Evolutionary conservation across 2,797 vertebrate genomes (phyloP), one percentile per base, ranked within the genome.

Genomic region (Platalea minor): DNA sequence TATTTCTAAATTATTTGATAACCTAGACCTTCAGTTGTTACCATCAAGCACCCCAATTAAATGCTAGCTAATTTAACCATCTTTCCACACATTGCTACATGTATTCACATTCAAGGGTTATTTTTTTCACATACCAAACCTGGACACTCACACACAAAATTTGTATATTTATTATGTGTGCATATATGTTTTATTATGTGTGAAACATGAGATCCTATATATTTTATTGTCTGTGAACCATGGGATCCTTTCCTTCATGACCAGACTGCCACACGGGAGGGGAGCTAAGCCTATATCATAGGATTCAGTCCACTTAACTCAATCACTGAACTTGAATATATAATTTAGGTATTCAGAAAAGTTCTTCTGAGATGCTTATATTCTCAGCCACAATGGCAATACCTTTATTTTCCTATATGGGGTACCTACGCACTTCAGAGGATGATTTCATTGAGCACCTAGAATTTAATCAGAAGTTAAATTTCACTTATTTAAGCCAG

Each of bases 1-100:
- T 86, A 41, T 75, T 93, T 72, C 68, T 81, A 88, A 89, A 95
- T 78, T 56, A 81, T 76, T 51, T 65, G 28, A 92, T 78, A 91
- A 43, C 25, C 29, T 50, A 57, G n/a, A 74, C 19, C 41, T 92
- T 64, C 35, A 18, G 13, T n/a, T 37, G 45, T 68, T 77, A 61
- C 28, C 75, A 77, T 33, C 37, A 64, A 92, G 72, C 19, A 51
- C 21, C 14, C 23, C 18, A 73, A 29, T 56, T 74, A 84, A 79
- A 91, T 24, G 13, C 23, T 39, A 72, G 72, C 45, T 54, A 46
- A 94, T 91, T 92, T 50, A 87, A 75, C 8, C 16, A 25, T 37
- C 63, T 69, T 92, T 76, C 33, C 53, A 76, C 60, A 63, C 15
- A 29, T 20, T 73, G 28, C 11, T 61, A 51, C 0, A 0, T 5